Evolutionary conservation across 2,113 vertebrate genomes (phyloP), one percentile per base, ranked within the genome.

Genomic region (Micronycteris hirsuta): DNA sequence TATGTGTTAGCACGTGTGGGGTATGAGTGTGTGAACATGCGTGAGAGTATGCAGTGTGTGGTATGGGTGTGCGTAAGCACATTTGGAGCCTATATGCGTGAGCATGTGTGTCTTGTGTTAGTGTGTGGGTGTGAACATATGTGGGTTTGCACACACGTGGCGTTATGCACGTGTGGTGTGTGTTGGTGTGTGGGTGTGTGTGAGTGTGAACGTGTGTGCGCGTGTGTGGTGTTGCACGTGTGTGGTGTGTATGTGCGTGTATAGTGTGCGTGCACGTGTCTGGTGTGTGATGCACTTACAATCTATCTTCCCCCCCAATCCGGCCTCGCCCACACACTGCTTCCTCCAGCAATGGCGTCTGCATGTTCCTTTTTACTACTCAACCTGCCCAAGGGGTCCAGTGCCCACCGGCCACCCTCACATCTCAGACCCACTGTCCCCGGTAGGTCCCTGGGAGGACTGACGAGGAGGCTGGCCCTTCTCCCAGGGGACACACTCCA

Each of bases 1-100:
- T 24, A 26, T 15, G 38, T 43, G 43, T 74, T 28, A 81, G 26
- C 36, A 28, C 20, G 26, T 12, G 38, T 58, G 78, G 28, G 26
- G 15, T 17, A 22, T 52, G 45, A 6, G 33, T n/a, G 47, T 77
- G 47, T 28, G n/a, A 15, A 61, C 24, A 61, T 61, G 58, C 13
- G 12, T 2, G 5, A 15, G 19, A n/a, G 28, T 8, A 20, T 1
- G 0, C 38, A 28, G 5, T 7, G 9, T 1, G 8, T 54, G 47
- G 24, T 38, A 0, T 78, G n/a, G 16, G 43, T 38, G 20, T 26
- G 31, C 5, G 11, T 24, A 43, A 45, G 41, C 58, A 47, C 22
- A 3, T 43, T 14, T 33, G 16, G 16, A 19, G 54, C 38, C 7
- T 22, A 4, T 41, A 28, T 3, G 20, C 1, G 0, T 5, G 31